Evolutionary conservation across 2,888 invertebrate genomes (phyloP).

Genomic region (Drosophila affinis): DNA sequence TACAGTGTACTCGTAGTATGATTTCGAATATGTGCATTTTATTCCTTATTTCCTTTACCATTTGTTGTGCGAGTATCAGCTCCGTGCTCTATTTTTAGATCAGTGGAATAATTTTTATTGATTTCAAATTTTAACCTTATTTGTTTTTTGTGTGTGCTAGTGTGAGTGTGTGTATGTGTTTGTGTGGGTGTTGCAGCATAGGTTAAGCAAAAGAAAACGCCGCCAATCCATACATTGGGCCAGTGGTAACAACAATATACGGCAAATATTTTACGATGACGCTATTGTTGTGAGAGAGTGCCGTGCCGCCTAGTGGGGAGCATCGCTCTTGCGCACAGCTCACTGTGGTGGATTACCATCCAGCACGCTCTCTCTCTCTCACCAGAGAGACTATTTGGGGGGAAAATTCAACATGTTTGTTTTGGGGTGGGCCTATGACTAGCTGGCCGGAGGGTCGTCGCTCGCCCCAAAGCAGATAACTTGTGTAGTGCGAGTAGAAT

Average conservation of each 20-base stretch:
- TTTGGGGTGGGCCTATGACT: constrained; percentile 29
- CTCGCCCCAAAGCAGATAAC: constrained; percentile 26
- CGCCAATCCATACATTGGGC: constrained; percentile 58
- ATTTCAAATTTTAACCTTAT: constrained; percentile 82
- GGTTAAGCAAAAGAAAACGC: constrained; percentile 57
- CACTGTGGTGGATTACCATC: constrained; percentile 58
- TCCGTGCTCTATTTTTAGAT: constrained; percentile 82
- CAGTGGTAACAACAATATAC: constrained; percentile 70
- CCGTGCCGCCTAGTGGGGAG: constrained; percentile 13
- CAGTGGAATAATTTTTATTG: constrained; percentile 82
- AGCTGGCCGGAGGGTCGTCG: neutral
- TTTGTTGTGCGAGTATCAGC: constrained; percentile 23
- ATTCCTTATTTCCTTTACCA: too few species aligned
- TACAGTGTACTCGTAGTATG: neutral
- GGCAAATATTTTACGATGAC: constrained; percentile 76
- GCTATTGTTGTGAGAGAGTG: constrained; percentile 65
- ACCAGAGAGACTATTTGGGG: neutral
- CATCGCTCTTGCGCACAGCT: constrained; percentile 61
- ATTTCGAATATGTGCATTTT: neutral
- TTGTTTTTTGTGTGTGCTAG: constrained; percentile 42
- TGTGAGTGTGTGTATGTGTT: constrained; percentile 17
- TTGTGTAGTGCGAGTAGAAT: constrained; percentile 25
- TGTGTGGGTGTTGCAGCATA: constrained; percentile 19
- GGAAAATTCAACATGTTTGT: constrained; percentile 70
- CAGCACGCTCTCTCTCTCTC: constrained; percentile 11